These are phyloP conservation scores for Antheraea pernyi DNA, from an alignment of 1,140 invertebrate genomes.

Conservation along the genomic window DNA sequence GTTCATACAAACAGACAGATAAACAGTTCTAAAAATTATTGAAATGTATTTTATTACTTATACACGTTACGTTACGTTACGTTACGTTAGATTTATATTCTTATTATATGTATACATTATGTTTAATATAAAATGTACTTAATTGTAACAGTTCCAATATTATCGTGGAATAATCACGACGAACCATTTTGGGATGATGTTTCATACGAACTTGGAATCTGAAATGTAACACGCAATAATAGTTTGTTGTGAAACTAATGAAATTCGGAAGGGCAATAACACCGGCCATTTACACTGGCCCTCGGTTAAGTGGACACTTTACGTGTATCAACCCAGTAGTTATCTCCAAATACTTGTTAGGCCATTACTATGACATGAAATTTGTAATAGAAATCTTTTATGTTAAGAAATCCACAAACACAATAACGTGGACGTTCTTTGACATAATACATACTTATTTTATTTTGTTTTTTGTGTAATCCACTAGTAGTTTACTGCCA, in stretches of 20 bases:
- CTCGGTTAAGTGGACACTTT: constrained; percentile 24
- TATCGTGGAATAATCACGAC: no score
- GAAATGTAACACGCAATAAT: neutral
- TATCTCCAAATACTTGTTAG: constrained; percentile 23
- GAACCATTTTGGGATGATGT: neutral
- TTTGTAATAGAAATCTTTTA: neutral
- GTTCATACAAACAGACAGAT: no score
- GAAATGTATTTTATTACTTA: no score
- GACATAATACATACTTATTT: no score
- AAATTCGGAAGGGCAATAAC: constrained; percentile 21
- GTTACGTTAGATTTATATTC: no score
- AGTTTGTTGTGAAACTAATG: constrained; percentile 20
- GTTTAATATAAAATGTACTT: no score
- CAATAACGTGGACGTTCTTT: constrained; percentile 1
- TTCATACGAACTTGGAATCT: neutral
- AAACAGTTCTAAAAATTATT: no score
- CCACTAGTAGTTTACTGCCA: no score
- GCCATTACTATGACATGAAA: neutral
- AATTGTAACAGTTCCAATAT: no score
- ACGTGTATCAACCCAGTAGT: constrained; percentile 18
- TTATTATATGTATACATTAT: no score
- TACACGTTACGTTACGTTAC: no score
- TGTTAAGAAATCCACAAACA: neutral
- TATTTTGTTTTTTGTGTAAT: no score
- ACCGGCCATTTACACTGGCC: constrained; percentile 5